Base-by-base conservation (phyloP, 1,140 invertebrate genomes). In the Drosophila virilis region DNA sequence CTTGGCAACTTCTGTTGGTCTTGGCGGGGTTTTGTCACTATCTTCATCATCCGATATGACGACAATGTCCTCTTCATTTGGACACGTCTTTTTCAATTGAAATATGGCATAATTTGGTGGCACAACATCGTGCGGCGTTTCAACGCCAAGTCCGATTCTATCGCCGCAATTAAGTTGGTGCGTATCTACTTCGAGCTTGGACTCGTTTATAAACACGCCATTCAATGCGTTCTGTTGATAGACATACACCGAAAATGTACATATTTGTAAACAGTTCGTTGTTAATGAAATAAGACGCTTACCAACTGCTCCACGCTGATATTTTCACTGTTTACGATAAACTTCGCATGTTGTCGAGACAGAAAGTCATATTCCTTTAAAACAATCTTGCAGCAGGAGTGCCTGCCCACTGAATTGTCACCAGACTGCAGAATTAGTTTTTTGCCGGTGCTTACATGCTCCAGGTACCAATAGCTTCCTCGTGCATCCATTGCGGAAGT, bases 291-390 rank as follows among this genome's bases (percentile, higher is more conserved):
- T 2, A 45, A 4, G 1, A 12, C 28, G 64, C 77, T 66, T 66
- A 88, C 83, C 77, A 80, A 7, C 42, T 42, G 4, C 60, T 61
- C 13, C 7, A 73, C 28, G 6, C 1, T 42, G 32, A 10, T 45
- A 5, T 64, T 43, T 1, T 54, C 46, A 10, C 9, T 40, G 28
- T 28, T 57, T 10, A 88, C 66, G 7, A 55, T 52, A 1, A 88
- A 40, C 8, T 83, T 80, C 0, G 70, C 68, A 46, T 88, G 83
- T n/a, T 69, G 50, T 1, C 83, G 60, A 0, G 83, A 88, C 8
- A 88, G 15, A 38, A 40, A 88, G 2, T 74, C 46, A 42, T 80
- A 83, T 0, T 46, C 37, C 0, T 9, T 42, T 2, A 89, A 12
- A 0, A 66, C 48, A 22, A 89, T 64, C 8, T 35, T 74, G 46